Percentiles rank a stretch among this genome's conserved stretches.
phyloP scores from a whole-genome alignment of 1,140 invertebrate genomes.

The Thereuonema tuberculata region DNA sequence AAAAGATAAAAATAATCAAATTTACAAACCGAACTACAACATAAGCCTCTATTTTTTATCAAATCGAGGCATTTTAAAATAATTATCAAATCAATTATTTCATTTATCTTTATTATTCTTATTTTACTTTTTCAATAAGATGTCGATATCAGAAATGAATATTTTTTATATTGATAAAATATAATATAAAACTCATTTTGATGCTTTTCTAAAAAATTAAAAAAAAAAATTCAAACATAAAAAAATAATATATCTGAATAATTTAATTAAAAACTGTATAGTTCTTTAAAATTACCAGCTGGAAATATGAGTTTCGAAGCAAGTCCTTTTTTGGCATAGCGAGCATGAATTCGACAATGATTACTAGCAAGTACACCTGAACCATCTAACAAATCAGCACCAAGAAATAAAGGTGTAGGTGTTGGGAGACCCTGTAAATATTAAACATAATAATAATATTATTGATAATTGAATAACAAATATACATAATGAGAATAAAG shows the following conservation, averaged over 20 bases:
- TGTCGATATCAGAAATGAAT: too few relatives aligned
- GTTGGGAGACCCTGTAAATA: not conserved
- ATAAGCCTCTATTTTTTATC: not conserved
- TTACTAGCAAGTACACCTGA: slow-evolving; percentile 16
- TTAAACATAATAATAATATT: not conserved
- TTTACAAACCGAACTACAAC: too few relatives aligned
- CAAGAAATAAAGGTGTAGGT: slow-evolving; percentile 19
- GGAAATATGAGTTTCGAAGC: slow-evolving; percentile 23
- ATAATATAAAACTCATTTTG: too few relatives aligned
- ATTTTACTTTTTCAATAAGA: too few relatives aligned
- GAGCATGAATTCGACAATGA: slow-evolving; percentile 19
- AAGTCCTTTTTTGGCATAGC: slow-evolving; percentile 21
- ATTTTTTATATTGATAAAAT: too few relatives aligned
- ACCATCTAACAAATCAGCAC: slow-evolving; percentile 20
- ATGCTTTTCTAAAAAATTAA: too few relatives aligned
- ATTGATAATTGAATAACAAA: not conserved
- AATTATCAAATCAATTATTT: not conserved
- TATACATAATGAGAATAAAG: too few relatives aligned
- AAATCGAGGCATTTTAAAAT: not conserved
- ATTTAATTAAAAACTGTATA: too few relatives aligned
- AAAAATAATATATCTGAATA: not conserved
- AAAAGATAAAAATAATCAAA: slow-evolving; percentile 8
- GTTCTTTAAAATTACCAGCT: slow-evolving; percentile 18
- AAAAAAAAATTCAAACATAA: not conserved
- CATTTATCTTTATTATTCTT: too few relatives aligned